Evolutionary conservation across 2,113 vertebrate species (phyloP).

Genomic region (Bostrychus sinensis): DNA sequence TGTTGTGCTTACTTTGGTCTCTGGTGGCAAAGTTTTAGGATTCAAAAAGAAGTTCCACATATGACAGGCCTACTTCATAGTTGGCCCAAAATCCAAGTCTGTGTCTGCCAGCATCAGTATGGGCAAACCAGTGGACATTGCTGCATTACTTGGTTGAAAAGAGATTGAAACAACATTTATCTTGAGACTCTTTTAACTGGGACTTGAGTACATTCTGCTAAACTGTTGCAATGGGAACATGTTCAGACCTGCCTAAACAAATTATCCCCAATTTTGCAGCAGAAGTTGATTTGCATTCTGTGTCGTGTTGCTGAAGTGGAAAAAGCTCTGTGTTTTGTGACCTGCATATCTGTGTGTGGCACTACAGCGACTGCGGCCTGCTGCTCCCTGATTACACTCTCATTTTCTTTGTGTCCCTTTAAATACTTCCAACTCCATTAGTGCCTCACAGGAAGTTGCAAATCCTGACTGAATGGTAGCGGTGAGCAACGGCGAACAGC

Average conservation of each 20-base stretch:
- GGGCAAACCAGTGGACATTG: too few species aligned
- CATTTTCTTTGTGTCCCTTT: slow-evolving; percentile 48
- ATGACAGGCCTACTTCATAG: too few species aligned
- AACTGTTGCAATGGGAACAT: background rate
- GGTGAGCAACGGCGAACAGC: slow-evolving; percentile 22
- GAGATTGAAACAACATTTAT: background rate
- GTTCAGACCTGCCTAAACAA: slow-evolving; percentile 4
- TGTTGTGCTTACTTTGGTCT: too few species aligned
- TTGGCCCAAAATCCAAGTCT: too few species aligned
- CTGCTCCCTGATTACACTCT: slow-evolving; percentile 34
- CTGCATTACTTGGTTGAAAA: too few species aligned
- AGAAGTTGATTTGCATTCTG: background rate
- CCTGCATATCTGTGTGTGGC: slow-evolving; percentile 13
- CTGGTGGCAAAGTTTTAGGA: too few species aligned
- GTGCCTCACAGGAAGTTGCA: slow-evolving; percentile 53
- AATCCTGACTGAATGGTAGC: slow-evolving; percentile 50
- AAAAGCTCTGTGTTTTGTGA: background rate
- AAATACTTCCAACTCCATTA: slow-evolving; percentile 57
- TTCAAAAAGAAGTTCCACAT: too few species aligned
- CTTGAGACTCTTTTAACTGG: too few species aligned
- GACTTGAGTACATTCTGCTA: too few species aligned
- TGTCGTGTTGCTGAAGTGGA: background rate
- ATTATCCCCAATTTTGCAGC: background rate
- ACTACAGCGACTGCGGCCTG: slow-evolving; percentile 19
- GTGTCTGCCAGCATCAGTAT: too few species aligned